Base-by-base conservation (phyloP, 2,888 invertebrate species). In the Mayetiola destructor region DNA sequence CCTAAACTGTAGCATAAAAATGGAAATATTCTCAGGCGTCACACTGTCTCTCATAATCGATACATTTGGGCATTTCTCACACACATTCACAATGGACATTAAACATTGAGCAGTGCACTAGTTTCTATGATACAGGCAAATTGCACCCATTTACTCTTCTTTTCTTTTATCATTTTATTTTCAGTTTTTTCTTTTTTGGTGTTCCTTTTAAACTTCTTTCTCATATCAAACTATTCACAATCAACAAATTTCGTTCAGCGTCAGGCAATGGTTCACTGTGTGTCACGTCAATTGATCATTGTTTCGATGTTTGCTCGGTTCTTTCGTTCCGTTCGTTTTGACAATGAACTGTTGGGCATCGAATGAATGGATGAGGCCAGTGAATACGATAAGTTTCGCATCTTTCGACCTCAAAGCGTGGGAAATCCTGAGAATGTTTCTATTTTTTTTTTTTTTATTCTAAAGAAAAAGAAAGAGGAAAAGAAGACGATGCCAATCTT, bases 1-100 rank as follows among this genome's bases (percentile, higher is more conserved):
- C n/a, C n/a, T n/a, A n/a, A n/a, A n/a, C n/a, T n/a, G n/a, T n/a
- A n/a, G n/a, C n/a, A n/a, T n/a, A n/a, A n/a, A n/a, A n/a, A n/a
- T n/a, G n/a, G n/a, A n/a, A n/a, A n/a, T n/a, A n/a, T n/a, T 6
- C 27, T 48, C 5, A 48, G 48, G 48, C 48, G 48, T 48, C 48
- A 48, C 27, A 48, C 48, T 48, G 48, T 48, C 48, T 48, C 27
- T 48, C 27, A 27, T 16, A 27, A 27, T 48, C 48, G 48, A 48
- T n/a, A 48, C 27, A 48, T 48, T 27, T 10, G 10, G 27, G 27
- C 16, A 21, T 14, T 23, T 21, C 12, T 42, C 42, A 42, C 27
- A 32, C 12, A 12, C n/a, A n/a, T 48, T n/a, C 9, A 48, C 48
- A 27, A 27, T 48, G 48, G n/a, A 48, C 27, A 27, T 48, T 42